These are phyloP conservation scores for Arvicola amphibius DNA, from an alignment of 2,797 vertebrate genomes.

Conservation along the genomic window DNA sequence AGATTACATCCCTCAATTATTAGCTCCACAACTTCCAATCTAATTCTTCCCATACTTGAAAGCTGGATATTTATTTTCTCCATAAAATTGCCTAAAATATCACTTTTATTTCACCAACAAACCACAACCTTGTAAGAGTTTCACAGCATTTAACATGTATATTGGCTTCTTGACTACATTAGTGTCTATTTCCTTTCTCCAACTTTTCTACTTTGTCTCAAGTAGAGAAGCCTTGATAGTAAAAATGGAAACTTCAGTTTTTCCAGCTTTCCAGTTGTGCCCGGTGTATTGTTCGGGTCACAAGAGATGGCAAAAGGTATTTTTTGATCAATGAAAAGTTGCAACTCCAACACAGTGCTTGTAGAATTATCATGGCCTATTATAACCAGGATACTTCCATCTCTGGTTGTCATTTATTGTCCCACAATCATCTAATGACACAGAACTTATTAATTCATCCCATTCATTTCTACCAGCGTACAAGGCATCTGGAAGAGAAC, in stretches of 20 bases:
- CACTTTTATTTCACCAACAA: background rate
- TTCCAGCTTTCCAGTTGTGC: background rate
- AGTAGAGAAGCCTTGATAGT: background rate
- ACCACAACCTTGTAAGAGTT: background rate
- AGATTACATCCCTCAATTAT: background rate
- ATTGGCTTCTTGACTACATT: background rate
- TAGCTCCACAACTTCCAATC: background rate
- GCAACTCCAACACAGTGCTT: background rate
- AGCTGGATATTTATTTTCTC: background rate
- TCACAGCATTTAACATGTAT: background rate
- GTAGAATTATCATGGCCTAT: background rate
- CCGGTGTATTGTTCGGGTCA: background rate
- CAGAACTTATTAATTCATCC: background rate
- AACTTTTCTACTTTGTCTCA: background rate
- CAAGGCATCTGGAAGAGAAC: background rate
- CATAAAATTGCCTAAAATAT: background rate
- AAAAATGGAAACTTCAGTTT: background rate
- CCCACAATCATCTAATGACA: background rate
- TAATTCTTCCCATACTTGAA: background rate
- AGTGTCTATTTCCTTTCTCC: background rate
- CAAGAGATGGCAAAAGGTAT: background rate
- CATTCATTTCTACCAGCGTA: background rate
- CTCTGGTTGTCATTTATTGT: background rate
- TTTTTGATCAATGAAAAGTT: constrained; percentile 18
- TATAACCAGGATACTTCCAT: background rate